These are phyloP conservation scores for Epizoanthus rinbou DNA, from an alignment of 92 coral and sea anemone species.

Conservation along the genomic window DNA sequence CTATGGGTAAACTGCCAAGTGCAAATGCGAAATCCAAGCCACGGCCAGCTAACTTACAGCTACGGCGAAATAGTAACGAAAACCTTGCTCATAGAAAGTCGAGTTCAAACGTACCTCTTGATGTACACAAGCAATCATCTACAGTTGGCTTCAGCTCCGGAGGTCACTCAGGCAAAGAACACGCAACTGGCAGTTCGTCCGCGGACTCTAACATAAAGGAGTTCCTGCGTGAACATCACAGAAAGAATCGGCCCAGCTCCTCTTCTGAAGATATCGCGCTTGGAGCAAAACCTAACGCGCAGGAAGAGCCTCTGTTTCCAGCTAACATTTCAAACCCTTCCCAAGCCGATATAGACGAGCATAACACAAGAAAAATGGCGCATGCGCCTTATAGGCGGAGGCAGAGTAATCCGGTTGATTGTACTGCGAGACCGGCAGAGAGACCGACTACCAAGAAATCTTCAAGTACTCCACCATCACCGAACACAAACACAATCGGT, in stretches of 20 bases:
- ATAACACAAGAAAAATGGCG: neutral
- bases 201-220: neutral
- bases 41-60: neutral
- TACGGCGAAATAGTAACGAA: neutral
- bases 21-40: neutral
- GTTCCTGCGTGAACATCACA: neutral
- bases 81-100: neutral
- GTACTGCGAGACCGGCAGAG: neutral
- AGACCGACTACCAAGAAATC: neutral
- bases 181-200: neutral
- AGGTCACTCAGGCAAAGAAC: neutral
- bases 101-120: neutral
- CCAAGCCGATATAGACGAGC: neutral
- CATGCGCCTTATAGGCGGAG: neutral
- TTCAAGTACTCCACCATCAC: constrained; percentile 16
- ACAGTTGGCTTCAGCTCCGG: neutral
- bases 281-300: neutral
- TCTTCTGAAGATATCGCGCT: neutral
- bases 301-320: neutral
- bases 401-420: neutral
- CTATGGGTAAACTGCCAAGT: neutral
- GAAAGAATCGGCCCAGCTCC: neutral
- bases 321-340: neutral
- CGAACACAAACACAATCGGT: neutral
- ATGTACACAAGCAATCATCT: neutral